These are phyloP conservation scores for Pammene aurita DNA, from an alignment of 2,888 invertebrate species.

Conservation along the genomic window DNA sequence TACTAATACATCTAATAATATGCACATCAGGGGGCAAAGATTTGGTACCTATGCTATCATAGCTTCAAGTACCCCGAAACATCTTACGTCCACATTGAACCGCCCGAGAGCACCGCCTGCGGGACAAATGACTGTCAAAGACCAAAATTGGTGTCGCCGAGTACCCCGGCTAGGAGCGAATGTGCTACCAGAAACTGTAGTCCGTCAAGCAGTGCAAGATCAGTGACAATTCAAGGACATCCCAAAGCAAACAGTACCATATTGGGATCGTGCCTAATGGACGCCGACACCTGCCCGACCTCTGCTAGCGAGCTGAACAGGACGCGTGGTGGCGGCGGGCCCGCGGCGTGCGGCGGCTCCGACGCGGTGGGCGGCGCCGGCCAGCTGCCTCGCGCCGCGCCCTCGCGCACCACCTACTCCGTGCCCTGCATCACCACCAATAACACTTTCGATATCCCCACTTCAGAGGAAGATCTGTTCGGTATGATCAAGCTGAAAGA, in stretches of 20 bases:
- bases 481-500: slow-evolving; percentile 75
- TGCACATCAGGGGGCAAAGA: slow-evolving; percentile 69
- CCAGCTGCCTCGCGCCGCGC: slow-evolving; percentile 71
- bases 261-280: slow-evolving; percentile 42
- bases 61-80: slow-evolving; percentile 69
- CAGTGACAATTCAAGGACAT: slow-evolving; percentile 31
- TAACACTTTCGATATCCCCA: slow-evolving; percentile 47
- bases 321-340: slow-evolving; percentile 36
- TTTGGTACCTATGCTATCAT: slow-evolving; percentile 78
- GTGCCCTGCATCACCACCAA: slow-evolving; percentile 58
- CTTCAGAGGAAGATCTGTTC: slow-evolving; percentile 60
- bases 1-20: slow-evolving; percentile 58
- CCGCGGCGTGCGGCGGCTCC: slow-evolving; percentile 29
- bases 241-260: slow-evolving; percentile 62
- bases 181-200: background rate
- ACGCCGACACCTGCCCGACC: slow-evolving; percentile 33
- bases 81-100: slow-evolving; percentile 70
- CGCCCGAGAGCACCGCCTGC: slow-evolving; percentile 46
- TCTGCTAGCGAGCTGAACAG: slow-evolving; percentile 8
- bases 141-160: background rate
- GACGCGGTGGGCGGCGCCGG: slow-evolving; percentile 65
- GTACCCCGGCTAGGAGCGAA: background rate
- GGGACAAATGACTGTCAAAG: slow-evolving; percentile 40
- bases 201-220: slow-evolving; percentile 14
- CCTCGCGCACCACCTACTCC: slow-evolving; percentile 65